Conservation (phyloP, 2,888 invertebrate genomes). For the Galeopsomyia nigrocyanea region DNA sequence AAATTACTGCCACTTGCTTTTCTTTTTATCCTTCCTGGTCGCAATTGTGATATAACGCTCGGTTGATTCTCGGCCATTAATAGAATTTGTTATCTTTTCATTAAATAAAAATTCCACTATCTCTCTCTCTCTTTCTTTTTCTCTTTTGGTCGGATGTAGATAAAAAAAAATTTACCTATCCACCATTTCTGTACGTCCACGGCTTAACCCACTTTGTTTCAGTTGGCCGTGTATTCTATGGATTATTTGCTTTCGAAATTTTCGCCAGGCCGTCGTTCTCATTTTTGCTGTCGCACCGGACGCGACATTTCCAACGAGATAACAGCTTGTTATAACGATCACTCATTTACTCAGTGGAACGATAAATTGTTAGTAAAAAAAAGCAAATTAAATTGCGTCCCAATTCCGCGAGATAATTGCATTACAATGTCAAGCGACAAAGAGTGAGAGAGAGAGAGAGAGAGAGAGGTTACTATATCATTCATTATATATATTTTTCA, state of each 20-base stretch:
- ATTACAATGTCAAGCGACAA: too few relatives aligned
- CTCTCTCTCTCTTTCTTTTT: background rate
- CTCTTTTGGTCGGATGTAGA: background rate
- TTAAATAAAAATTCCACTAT: constrained; percentile 28
- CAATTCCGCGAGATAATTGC: too few relatives aligned
- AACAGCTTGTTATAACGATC: background rate
- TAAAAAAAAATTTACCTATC: constrained; percentile 11
- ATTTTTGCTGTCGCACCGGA: background rate
- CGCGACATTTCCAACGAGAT: background rate
- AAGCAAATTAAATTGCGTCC: too few relatives aligned
- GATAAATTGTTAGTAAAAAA: too few relatives aligned
- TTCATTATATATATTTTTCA: too few relatives aligned
- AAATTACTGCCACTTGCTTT: constrained; percentile 37
- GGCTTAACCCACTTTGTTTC: constrained; percentile 28
- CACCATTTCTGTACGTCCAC: background rate
- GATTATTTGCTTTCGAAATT: constrained; percentile 11
- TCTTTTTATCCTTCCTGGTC: constrained; percentile 27
- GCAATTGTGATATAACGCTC: background rate
- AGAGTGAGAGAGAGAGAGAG: too few relatives aligned
- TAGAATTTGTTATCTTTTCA: constrained; percentile 33
- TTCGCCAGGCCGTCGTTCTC: background rate
- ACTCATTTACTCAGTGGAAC: background rate
- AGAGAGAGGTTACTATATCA: too few relatives aligned
- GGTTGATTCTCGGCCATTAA: constrained; percentile 23
- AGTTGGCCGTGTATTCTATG: background rate